Percentiles rank a stretch among this genome's conserved stretches.
Conservation (phyloP, 2,113 vertebrate species). For the Menidia beryllina region DNA sequence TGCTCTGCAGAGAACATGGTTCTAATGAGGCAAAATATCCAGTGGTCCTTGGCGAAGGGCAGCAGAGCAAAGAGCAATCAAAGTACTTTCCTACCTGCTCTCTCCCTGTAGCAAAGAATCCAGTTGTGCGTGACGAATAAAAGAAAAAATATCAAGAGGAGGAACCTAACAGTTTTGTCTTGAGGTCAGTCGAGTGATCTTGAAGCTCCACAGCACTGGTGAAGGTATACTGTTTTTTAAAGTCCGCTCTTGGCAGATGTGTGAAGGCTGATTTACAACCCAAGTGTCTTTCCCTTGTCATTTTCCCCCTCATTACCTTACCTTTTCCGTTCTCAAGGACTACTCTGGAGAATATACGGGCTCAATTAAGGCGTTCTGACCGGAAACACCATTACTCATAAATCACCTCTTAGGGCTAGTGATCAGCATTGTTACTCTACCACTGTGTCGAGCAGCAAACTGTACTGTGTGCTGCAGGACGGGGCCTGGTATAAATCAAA, state of each 20-base stretch:
- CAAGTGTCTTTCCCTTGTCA: slow-evolving; percentile 70
- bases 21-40: slow-evolving; percentile 49
- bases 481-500: slow-evolving; percentile 72
- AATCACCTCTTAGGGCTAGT: slow-evolving; percentile 79
- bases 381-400: slow-evolving; percentile 77
- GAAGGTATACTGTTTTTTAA: slow-evolving; percentile 16
- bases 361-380: slow-evolving; percentile 82
- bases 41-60: background rate
- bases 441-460: slow-evolving; percentile 39
- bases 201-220: slow-evolving; percentile 40
- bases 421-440: slow-evolving; percentile 62
- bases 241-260: slow-evolving; percentile 42
- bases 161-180: slow-evolving; percentile 16
- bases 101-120: slow-evolving; percentile 28
- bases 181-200: slow-evolving; percentile 59
- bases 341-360: slow-evolving; percentile 76
- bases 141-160: slow-evolving; percentile 30
- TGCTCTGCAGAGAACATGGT: slow-evolving; percentile 16
- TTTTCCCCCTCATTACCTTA: slow-evolving; percentile 80
- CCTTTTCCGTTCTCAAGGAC: slow-evolving; percentile 79
- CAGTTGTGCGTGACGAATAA: slow-evolving; percentile 22
- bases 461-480: slow-evolving; percentile 47
- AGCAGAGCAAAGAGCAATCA: background rate
- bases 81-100: slow-evolving; percentile 15
- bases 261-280: slow-evolving; percentile 73